Percentiles rank a stretch among this genome's conserved stretches.
Conservation (phyloP, 2,888 invertebrate genomes). For the Cephus runcator region DNA sequence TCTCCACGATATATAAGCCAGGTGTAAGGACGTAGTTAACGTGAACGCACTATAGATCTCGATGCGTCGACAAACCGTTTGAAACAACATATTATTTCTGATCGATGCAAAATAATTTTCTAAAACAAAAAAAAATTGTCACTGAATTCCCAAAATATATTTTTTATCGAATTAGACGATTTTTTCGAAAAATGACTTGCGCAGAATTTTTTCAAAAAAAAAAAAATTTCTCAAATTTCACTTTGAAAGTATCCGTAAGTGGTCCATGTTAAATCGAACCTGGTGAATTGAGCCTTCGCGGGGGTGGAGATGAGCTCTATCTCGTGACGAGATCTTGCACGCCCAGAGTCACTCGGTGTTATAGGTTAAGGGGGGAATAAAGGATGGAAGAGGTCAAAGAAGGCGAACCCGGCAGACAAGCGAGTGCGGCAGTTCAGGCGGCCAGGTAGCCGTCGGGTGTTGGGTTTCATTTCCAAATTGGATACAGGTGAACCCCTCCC, state of each 20-base stretch:
- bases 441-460: slow-evolving; percentile 21
- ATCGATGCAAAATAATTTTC: not conserved
- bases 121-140: not conserved
- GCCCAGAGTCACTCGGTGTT: not conserved
- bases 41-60: not conserved
- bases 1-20: not conserved
- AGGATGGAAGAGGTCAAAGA: not conserved
- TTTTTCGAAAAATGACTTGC: not conserved
- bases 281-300: not conserved
- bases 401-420: slow-evolving; percentile 1
- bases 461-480: slow-evolving; percentile 32
- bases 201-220: not conserved
- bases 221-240: not conserved
- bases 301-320: not conserved
- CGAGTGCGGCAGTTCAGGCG: slow-evolving; percentile 12
- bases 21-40: not conserved
- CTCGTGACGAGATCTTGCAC: slow-evolving; percentile 9
- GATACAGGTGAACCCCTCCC: slow-evolving; percentile 27
- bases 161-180: not conserved
- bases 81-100: not conserved
- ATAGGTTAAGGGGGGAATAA: not conserved
- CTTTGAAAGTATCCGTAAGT: not conserved
- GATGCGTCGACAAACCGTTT: not conserved
- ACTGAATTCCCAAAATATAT: not conserved
- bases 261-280: not conserved